Percentiles rank a stretch among this genome's conserved stretches.
phyloP scores from a whole-genome alignment of 1,140 invertebrate species.

The Samia ricini region DNA sequence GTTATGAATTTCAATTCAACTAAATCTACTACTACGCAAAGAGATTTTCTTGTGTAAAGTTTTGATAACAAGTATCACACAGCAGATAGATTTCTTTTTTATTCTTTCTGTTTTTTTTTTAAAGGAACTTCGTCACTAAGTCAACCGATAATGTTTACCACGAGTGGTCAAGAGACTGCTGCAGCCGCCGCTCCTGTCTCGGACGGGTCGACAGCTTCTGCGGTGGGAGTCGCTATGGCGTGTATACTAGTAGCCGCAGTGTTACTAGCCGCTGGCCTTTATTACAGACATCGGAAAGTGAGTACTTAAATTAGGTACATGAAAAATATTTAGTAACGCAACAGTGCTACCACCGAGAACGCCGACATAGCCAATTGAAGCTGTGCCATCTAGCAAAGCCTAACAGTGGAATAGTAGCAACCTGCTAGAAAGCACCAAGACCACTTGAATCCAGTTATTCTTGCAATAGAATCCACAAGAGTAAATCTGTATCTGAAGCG shows the following conservation, averaged over 20 bases:
- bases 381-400: too few relatives aligned
- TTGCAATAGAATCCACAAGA: too few relatives aligned
- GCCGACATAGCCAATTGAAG: too few relatives aligned
- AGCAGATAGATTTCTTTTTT: neutral
- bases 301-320: constrained; percentile 24
- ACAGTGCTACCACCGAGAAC: too few relatives aligned
- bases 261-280: constrained; percentile 81
- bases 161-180: constrained; percentile 83
- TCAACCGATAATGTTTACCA: constrained; percentile 84
- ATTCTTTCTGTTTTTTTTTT: neutral
- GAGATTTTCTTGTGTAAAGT: neutral
- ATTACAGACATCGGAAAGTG: constrained; percentile 81
- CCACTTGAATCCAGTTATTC: too few relatives aligned
- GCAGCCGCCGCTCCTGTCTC: constrained; percentile 79
- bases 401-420: too few relatives aligned
- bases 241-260: constrained; percentile 81
- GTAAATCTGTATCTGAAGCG: too few relatives aligned
- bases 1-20: too few relatives aligned
- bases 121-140: constrained; percentile 86
- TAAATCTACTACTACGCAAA: neutral
- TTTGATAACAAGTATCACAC: neutral
- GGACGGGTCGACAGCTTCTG: constrained; percentile 78
- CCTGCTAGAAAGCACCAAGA: too few relatives aligned
- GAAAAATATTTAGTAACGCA: too few relatives aligned
- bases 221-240: constrained; percentile 82